Conservation (phyloP, 2,888 invertebrate species). For the Drosophila melanosoma region DNA sequence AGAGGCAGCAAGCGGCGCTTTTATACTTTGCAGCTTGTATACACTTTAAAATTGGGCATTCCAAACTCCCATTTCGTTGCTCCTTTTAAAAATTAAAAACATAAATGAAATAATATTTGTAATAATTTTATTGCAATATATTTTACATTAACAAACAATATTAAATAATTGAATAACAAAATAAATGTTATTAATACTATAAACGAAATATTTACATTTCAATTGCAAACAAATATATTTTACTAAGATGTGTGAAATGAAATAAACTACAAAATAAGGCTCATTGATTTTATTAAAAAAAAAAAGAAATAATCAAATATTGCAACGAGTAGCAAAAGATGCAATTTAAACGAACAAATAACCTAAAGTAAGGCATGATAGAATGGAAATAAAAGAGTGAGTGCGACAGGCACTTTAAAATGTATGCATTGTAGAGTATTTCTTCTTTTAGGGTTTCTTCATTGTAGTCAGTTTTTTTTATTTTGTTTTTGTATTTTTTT, state of each 20-base stretch:
- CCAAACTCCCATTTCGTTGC: background rate
- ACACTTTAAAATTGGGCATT: slow-evolving; percentile 11
- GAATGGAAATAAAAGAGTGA: background rate
- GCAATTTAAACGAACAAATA: background rate
- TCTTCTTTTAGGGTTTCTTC: slow-evolving; percentile 7
- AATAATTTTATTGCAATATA: background rate
- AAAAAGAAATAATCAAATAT: background rate
- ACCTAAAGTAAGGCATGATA: background rate
- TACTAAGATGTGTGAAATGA: background rate
- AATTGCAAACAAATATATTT: background rate
- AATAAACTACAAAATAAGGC: background rate
- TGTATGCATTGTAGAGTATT: slow-evolving; percentile 33
- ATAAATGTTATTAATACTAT: background rate
- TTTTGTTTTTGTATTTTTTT: background rate
- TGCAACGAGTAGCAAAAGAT: background rate
- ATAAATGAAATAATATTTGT: background rate
- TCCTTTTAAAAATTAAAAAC: background rate
- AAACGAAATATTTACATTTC: background rate
- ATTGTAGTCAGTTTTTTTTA: slow-evolving; percentile 19
- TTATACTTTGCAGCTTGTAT: slow-evolving; percentile 39
- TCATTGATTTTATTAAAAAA: background rate
- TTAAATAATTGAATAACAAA: too few species aligned
- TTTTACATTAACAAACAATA: background rate
- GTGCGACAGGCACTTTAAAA: background rate
- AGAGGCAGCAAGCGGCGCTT: slow-evolving; percentile 28